These are phyloP conservation scores for Drosophila hamatofila DNA, from an alignment of 2,888 invertebrate species.

Conservation along the genomic window DNA sequence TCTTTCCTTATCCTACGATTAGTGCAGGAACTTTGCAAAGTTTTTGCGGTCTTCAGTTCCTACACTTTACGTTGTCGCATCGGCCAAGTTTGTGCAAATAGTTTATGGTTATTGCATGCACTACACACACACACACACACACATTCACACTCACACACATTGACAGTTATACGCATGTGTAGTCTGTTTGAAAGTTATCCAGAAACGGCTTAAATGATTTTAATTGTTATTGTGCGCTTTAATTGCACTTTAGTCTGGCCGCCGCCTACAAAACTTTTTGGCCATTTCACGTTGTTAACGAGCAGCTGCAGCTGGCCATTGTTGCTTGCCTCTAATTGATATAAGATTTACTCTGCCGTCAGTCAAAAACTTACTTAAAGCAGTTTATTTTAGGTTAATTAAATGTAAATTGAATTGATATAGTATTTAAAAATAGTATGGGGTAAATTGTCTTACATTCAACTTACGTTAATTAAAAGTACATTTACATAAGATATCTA, in stretches of 20 bases:
- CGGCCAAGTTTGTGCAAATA: constrained; percentile 76
- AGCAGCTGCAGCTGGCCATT: constrained; percentile 26
- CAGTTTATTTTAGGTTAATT: not conserved
- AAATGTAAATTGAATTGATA: not conserved
- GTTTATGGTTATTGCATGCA: constrained; percentile 78
- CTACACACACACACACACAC: constrained; percentile 4
- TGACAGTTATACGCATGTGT: constrained; percentile 12
- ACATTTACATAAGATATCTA: not conserved
- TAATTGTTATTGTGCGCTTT: constrained; percentile 74
- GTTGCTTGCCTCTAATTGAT: constrained; percentile 44
- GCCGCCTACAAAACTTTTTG: constrained; percentile 41
- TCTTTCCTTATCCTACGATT: constrained; percentile 60
- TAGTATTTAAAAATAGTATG: not conserved
- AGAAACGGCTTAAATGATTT: constrained; percentile 72
- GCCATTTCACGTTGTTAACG: constrained; percentile 39
- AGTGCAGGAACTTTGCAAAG: constrained; percentile 71
- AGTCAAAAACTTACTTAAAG: constrained; percentile 10
- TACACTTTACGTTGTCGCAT: constrained; percentile 64
- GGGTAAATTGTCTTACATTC: no score
- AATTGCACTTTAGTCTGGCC: constrained; percentile 60
- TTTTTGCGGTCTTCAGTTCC: constrained; percentile 70
- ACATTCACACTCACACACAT: constrained; percentile 2
- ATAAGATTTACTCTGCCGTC: constrained; percentile 33
- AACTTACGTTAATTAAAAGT: not conserved
- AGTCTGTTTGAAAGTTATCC: constrained; percentile 47